Percentiles rank a stretch among this genome's conserved stretches.
These are phyloP conservation scores for Phylloscopus whistleri DNA, from an alignment of 2,113 vertebrate species.

Conservation along the genomic window DNA sequence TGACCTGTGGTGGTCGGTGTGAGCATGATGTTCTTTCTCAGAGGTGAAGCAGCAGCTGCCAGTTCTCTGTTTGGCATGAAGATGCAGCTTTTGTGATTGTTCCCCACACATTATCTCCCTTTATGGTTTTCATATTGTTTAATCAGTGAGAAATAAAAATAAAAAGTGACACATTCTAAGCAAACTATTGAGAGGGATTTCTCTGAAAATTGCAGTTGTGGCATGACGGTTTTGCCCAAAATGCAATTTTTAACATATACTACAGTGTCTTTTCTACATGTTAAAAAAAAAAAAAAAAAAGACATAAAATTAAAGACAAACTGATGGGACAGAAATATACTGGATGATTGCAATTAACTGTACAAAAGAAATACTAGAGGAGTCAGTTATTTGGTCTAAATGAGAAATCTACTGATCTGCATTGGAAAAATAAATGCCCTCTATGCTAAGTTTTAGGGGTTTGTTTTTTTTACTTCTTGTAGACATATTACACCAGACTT, in stretches of 20 bases:
- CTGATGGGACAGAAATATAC: background rate
- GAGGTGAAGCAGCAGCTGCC: background rate
- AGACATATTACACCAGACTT: background rate
- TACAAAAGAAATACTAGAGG: background rate
- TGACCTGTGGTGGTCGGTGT: fast-evolving
- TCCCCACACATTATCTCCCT: background rate
- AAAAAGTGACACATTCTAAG: background rate
- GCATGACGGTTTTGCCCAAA: background rate
- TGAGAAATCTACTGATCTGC: background rate
- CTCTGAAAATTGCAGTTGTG: background rate
- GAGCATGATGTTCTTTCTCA: fast-evolving
- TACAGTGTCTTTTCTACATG: background rate
- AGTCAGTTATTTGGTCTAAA: background rate
- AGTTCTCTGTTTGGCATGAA: background rate
- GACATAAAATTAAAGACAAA: background rate
- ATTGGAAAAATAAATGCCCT: background rate
- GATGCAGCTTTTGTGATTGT: background rate
- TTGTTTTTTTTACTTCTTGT: background rate
- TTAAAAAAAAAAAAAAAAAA: background rate
- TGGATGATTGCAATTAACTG: background rate
- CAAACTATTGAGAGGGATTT: background rate
- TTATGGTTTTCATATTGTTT: background rate
- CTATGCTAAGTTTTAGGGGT: background rate
- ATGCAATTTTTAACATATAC: background rate
- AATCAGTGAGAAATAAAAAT: background rate